Evolutionary conservation across 2,888 invertebrate species (phyloP), one percentile per base, ranked within the genome.

Genomic region (Apamea anceps): DNA sequence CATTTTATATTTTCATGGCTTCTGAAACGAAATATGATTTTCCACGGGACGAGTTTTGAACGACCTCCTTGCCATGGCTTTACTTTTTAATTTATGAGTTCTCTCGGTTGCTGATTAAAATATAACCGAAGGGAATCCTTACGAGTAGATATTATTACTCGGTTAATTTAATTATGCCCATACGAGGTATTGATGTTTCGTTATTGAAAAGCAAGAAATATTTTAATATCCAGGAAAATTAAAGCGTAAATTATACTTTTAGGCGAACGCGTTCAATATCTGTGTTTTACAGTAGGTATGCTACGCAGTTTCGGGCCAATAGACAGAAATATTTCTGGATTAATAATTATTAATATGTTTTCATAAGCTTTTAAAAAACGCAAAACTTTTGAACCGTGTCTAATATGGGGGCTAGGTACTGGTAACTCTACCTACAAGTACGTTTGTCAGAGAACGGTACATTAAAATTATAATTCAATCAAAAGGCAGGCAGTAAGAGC

Each of bases 11-110:
- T 95, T 94, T 90, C 92, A 93, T 92, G 96, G 96, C 94, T 95
- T 96, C 95, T 89, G 93, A 90, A 92, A 92, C 93, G 95, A 94
- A 96, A 95, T 96, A 95, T 95, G 93, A 96, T 96, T 95, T 95
- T 94, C 91, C 93, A 90, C 91, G 91, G 91, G 85, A 90, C 88
- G 93, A 94, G 91, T 93, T 93, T 91, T 92, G 90, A 94, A 93
- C 91, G 92, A 93, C 91, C 94, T 92, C 91, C 92, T 91, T 91
- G 90, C 82, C 92, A 91, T 87, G 93, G 94, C 91, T 94, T 95
- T 93, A 90, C 90, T 91, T 94, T 94, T 94, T 93, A 93, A 93
- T 91, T 91, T 91, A 90, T 87, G 86, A 89, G 82, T 82, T 79
- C 65, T 42, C 77, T 77, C 63, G 85, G 81, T 70, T 75, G 68